Percentiles rank a stretch among this genome's conserved stretches.
Evolutionary conservation across 2,113 vertebrate species (phyloP).

Genomic region (Platichthys stellatus): DNA sequence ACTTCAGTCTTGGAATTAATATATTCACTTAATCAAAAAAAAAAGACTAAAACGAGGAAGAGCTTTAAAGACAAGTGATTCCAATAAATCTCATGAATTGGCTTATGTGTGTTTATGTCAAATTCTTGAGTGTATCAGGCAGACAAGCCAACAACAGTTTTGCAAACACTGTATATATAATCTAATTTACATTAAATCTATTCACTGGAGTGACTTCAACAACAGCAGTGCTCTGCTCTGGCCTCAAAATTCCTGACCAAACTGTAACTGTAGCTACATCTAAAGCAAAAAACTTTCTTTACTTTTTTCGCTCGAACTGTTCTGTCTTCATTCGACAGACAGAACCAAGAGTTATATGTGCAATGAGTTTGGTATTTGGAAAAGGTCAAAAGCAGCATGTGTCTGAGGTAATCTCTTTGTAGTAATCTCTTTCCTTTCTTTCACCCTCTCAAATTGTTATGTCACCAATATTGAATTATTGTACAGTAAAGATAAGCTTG

Average conservation of each 20-base stretch:
- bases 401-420: not conserved
- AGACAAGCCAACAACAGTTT: no score
- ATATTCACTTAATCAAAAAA: not conserved
- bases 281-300: not conserved
- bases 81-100: no score
- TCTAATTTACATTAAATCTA: no score
- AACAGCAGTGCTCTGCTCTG: not conserved
- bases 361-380: slow-evolving; percentile 7
- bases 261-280: not conserved
- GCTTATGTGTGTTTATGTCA: no score
- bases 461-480: not conserved
- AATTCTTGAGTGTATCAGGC: no score
- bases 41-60: fast-evolving
- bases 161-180: no score
- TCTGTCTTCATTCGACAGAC: not conserved
- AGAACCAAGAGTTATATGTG: not conserved
- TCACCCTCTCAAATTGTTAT: not conserved
- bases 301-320: not conserved
- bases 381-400: slow-evolving; percentile 11
- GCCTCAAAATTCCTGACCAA: not conserved
- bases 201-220: not conserved
- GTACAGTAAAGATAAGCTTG: not conserved
- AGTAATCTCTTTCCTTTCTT: not conserved
- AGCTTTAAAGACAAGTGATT: not conserved
- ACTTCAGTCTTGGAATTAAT: not conserved